Conservation (phyloP, 2,113 vertebrate genomes). For the Chaetops frenatus region DNA sequence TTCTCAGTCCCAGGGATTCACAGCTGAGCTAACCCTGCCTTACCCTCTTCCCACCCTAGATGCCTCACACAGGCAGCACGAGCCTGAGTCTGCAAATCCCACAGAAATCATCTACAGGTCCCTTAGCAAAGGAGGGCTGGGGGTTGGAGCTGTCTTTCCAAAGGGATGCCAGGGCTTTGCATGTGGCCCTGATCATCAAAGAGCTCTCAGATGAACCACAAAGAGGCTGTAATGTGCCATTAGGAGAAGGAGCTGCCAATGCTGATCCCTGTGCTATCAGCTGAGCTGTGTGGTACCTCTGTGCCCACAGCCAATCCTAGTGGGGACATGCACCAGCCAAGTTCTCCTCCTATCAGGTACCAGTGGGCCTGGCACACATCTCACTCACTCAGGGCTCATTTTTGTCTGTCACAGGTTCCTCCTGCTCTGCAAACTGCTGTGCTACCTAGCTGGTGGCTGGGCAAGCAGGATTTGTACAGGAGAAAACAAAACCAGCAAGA, state of each 20-base stretch:
- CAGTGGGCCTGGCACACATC: not conserved
- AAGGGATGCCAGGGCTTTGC: not conserved
- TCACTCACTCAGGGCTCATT: not conserved
- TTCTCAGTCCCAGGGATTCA: not conserved
- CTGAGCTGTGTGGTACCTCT: not conserved
- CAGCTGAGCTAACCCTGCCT: not conserved
- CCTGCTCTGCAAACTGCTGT: not conserved
- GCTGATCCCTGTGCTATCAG: not conserved
- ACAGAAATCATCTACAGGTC: not conserved
- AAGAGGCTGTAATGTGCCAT: not conserved
- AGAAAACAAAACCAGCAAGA: not conserved
- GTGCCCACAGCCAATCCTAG: not conserved
- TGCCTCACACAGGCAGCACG: not conserved
- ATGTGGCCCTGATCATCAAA: accelerated
- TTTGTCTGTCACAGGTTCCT: not conserved
- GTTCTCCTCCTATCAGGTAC: not conserved
- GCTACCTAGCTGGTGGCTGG: not conserved
- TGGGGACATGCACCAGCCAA: not conserved
- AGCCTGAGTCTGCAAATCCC: accelerated
- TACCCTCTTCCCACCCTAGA: not conserved
- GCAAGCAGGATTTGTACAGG: not conserved
- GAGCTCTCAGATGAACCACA: not conserved
- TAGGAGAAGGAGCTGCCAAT: not conserved
- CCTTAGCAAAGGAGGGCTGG: not conserved
- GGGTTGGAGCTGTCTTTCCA: not conserved